A percentile compares a stretch with the other conserved stretches of the same genome.
These are phyloP conservation scores for Myotis brandtii DNA, from an alignment of 2,113 vertebrate genomes.

Conservation along the genomic window DNA sequence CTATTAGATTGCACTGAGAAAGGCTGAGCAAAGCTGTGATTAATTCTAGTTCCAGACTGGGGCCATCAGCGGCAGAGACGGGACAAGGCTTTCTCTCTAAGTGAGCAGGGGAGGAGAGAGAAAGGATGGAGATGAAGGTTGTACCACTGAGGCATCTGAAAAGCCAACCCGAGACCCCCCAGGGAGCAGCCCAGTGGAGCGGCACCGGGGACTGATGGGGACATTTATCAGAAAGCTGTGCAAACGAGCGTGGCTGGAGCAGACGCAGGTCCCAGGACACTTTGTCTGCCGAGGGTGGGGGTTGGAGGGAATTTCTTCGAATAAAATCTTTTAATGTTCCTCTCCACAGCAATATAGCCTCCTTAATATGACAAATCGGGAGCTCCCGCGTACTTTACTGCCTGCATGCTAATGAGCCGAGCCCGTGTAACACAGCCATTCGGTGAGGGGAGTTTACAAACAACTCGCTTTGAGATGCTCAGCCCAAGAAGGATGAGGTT, in stretches of 20 bases:
- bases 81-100: background rate
- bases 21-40: background rate
- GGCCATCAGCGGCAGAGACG: background rate
- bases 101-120: background rate
- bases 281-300: background rate
- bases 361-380: slow-evolving; percentile 67
- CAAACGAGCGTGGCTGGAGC: background rate
- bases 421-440: background rate
- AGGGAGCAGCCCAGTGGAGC: background rate
- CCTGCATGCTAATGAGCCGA: slow-evolving; percentile 68
- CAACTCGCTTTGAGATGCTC: slow-evolving; percentile 61
- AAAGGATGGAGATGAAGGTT: background rate
- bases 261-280: background rate
- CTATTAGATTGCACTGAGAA: background rate
- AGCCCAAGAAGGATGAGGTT: slow-evolving; percentile 66
- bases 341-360: slow-evolving; percentile 50
- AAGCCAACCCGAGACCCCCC: background rate
- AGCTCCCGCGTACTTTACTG: slow-evolving; percentile 74
- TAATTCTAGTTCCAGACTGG: background rate
- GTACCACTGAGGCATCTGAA: background rate
- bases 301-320: background rate
- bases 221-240: slow-evolving; percentile 18
- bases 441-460: slow-evolving; percentile 62
- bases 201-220: background rate
- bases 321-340: slow-evolving; percentile 73